A percentile compares a stretch with the other conserved stretches of the same genome.
Evolutionary conservation across 2,797 vertebrate species (phyloP).

Genomic region (Philypnodon macrostomus): DNA sequence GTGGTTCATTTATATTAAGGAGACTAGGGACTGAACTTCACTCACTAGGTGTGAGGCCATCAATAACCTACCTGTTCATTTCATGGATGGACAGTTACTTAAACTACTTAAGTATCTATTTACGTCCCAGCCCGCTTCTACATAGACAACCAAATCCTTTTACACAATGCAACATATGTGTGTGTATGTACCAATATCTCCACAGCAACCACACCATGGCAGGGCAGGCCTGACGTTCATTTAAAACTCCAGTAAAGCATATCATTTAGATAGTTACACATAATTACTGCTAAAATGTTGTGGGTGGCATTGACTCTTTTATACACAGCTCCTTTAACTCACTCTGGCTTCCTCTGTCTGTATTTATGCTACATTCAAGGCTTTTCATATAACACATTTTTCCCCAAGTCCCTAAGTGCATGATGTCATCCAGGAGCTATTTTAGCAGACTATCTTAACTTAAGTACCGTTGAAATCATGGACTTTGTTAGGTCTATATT

Average conservation of each 20-base stretch:
- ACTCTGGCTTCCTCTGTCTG: conserved; percentile 13
- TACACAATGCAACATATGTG: neutral
- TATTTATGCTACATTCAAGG: conserved; percentile 41
- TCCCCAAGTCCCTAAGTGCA: neutral
- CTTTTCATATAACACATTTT: conserved; percentile 21
- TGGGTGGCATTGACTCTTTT: conserved; percentile 42
- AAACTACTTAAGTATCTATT: neutral
- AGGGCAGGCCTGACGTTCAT: neutral
- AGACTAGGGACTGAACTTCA: no score
- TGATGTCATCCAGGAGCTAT: conserved; percentile 48
- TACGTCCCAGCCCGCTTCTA: neutral
- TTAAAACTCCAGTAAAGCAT: conserved; percentile 1
- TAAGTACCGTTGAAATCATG: no score
- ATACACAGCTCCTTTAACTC: conserved; percentile 12
- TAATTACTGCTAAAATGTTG: conserved; percentile 6
- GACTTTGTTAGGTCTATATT: no score
- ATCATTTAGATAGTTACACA: conserved; percentile 1
- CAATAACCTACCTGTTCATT: no score
- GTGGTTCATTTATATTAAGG: no score
- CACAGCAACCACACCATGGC: neutral
- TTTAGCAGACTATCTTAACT: no score
- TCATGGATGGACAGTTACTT: no score
- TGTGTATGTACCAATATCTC: neutral
- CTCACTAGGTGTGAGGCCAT: no score
- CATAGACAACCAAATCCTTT: neutral